Conservation (phyloP, 2,113 vertebrate genomes). For the Tragelaphus scriptus region DNA sequence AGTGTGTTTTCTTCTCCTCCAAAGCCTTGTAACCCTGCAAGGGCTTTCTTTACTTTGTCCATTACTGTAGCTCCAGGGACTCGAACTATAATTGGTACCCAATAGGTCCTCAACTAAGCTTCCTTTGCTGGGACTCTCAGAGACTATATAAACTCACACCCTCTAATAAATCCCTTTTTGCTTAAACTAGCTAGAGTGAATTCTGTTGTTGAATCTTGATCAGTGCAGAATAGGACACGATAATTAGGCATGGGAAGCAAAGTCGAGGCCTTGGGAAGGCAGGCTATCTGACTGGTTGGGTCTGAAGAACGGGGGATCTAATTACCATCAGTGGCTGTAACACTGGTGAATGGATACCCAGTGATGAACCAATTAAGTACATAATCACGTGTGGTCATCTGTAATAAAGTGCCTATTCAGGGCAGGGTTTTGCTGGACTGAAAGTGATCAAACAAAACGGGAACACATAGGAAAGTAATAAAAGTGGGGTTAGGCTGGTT, state of each 20-base stretch:
- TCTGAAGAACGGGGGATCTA: neutral
- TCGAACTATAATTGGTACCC: neutral
- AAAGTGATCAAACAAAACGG: neutral
- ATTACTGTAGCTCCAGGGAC: neutral
- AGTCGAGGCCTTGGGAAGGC: neutral
- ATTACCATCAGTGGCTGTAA: neutral
- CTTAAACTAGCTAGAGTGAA: neutral
- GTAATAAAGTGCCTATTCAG: neutral
- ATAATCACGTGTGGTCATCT: neutral
- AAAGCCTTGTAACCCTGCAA: neutral
- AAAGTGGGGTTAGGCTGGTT: neutral
- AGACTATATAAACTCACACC: neutral
- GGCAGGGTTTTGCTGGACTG: neutral
- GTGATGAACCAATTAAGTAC: neutral
- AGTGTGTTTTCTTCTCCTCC: neutral
- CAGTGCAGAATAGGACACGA: neutral
- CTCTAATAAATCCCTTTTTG: neutral
- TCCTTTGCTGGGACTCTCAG: neutral
- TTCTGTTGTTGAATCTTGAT: neutral
- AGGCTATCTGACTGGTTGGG: neutral
- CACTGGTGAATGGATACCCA: neutral
- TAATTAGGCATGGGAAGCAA: neutral
- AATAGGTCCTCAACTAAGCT: neutral
- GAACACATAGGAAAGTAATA: neutral
- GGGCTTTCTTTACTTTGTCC: neutral